Conservation (phyloP, 2,888 invertebrate genomes). For the Cactoblastis cactorum region DNA sequence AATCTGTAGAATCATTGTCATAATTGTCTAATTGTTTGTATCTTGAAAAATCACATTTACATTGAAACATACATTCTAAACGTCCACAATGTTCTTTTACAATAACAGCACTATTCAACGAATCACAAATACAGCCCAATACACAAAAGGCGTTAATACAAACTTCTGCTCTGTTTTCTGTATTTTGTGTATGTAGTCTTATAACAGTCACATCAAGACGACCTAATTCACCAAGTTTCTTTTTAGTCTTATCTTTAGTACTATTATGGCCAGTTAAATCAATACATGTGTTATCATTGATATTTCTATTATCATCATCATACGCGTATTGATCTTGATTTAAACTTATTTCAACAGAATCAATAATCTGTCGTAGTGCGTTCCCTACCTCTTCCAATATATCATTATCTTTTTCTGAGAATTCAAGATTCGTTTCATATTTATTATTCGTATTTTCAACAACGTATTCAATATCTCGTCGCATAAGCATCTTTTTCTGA, state of each 20-base stretch:
- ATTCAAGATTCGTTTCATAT: background rate
- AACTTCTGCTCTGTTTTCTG: constrained; percentile 16
- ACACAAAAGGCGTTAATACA: constrained; percentile 80
- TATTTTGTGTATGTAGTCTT: constrained; percentile 45
- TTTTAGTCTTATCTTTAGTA: constrained; percentile 55
- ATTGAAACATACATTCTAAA: constrained; percentile 79
- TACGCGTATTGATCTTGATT: constrained; percentile 66
- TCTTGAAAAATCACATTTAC: constrained; percentile 60
- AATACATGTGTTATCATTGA: constrained; percentile 30
- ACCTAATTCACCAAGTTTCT: constrained; percentile 72
- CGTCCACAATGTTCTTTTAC: constrained; percentile 81
- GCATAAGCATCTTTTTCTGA: constrained; percentile 78
- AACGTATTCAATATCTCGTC: constrained; percentile 32
- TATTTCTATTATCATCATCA: constrained; percentile 42
- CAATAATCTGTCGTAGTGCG: constrained; percentile 75
- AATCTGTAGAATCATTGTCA: constrained; percentile 35
- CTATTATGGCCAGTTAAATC: constrained; percentile 29
- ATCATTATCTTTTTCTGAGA: constrained; percentile 13
- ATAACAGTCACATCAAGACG: constrained; percentile 84
- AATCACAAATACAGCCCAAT: constrained; percentile 84
- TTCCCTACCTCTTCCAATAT: constrained; percentile 46
- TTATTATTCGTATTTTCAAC: constrained; percentile 8
- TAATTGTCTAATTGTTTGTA: constrained; percentile 43
- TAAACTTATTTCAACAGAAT: constrained; percentile 80
- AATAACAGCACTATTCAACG: constrained; percentile 65